Base-by-base conservation (phyloP, 2,888 invertebrate genomes). In the Molanna angustata region DNA sequence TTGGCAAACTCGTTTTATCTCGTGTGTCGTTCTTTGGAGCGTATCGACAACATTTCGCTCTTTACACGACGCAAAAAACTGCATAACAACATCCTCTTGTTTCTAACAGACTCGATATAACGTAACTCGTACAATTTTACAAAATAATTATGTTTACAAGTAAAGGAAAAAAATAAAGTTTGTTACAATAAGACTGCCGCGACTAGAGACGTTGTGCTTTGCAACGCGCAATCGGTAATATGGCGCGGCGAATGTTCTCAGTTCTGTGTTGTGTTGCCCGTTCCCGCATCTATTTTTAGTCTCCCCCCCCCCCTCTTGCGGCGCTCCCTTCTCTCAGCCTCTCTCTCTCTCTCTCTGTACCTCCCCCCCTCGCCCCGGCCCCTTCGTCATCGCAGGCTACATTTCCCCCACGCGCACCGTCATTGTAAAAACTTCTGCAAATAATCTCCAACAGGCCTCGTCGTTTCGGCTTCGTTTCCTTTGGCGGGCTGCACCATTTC, bases 251-350 rank as follows among this genome's bases (percentile, higher is more conserved):
- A 49, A 52, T 22, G 21, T 42, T 46, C 35, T n/a, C n/a, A n/a
- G n/a, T n/a, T n/a, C 50, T 21, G 21, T n/a, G n/a, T 19, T n/a
- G 13, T 7, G 13, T 13, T 16, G n/a, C 20, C 19, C 16, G n/a
- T n/a, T n/a, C 37, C 42, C 47, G 45, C 52, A 35, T 51, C 40
- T 45, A 52, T 52, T 47, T 49, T 49, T 49, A 49, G 48, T 40
- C 31, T 17, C 27, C 17, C 31, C 52, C 62, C 62, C 60, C 59
- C 60, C 60, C 58, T 61, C 58, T 61, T 48, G 57, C 55, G 52
- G 57, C 52, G 51, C 58, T 60, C 64, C 62, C 70, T 68, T 67
- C 67, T 65, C 65, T 63, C 62, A 17, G n/a, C 16, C 16, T 19
- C 41, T 54, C 57, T 55, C 51, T 56, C 61, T 52, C 60, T 57